Evolutionary conservation across 2,113 vertebrate genomes (phyloP).

Genomic region (Grammomys dolichurus): DNA sequence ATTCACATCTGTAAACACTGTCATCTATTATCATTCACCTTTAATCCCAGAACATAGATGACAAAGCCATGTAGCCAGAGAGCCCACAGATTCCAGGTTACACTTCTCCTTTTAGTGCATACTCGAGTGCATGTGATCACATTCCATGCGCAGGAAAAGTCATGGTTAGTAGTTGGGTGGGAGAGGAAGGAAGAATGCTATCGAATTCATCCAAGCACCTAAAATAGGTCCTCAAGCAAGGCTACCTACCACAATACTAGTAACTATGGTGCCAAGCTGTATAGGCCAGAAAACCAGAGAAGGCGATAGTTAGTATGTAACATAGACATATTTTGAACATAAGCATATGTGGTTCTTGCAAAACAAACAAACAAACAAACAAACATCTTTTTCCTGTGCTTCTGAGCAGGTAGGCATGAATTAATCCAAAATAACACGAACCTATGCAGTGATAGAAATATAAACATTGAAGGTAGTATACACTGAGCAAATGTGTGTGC

Average conservation of each 20-base stretch:
- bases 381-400: background rate
- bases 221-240: background rate
- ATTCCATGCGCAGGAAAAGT: background rate
- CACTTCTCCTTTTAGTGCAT: background rate
- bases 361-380: too few species aligned
- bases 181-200: background rate
- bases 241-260: background rate
- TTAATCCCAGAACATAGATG: background rate
- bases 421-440: background rate
- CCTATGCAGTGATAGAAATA: background rate
- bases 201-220: background rate
- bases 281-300: background rate
- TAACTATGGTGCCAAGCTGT: background rate
- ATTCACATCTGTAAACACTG: background rate
- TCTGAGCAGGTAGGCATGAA: background rate
- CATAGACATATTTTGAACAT: background rate
- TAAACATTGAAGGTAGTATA: background rate
- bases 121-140: background rate
- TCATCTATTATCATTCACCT: background rate
- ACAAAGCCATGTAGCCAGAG: background rate
- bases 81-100: background rate
- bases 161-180: background rate
- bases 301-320: background rate
- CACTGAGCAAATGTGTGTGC: accelerated
- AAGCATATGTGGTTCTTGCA: background rate